These are phyloP conservation scores for Prosopocoilus inquinatus DNA, from an alignment of 2,888 invertebrate genomes.

Conservation along the genomic window DNA sequence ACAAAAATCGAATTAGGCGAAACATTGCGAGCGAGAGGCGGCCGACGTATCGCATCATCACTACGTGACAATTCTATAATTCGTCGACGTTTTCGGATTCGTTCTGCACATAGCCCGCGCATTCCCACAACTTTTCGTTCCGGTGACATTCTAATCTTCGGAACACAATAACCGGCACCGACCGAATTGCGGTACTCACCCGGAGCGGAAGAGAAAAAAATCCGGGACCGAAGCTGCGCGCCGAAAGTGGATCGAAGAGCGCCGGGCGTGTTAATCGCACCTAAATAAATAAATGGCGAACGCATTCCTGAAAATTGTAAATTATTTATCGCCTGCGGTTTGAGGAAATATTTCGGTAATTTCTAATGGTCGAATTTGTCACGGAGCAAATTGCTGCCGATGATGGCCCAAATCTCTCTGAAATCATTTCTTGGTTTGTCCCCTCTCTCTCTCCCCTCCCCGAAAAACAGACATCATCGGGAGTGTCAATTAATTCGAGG, in stretches of 20 bases:
- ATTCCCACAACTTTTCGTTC: constrained; percentile 15
- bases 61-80: constrained; percentile 4
- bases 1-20: constrained; percentile 6
- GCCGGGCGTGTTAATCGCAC: constrained; percentile 4
- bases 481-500: too few relatives aligned
- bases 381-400: too few relatives aligned
- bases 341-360: too few relatives aligned
- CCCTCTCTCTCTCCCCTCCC: too few relatives aligned
- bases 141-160: constrained; percentile 12
- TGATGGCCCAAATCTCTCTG: too few relatives aligned
- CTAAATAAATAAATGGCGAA: constrained; percentile 5
- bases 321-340: not conserved
- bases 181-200: constrained; percentile 13
- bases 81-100: constrained; percentile 14
- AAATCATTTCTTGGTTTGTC: too few relatives aligned
- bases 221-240: not conserved
- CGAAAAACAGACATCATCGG: too few relatives aligned
- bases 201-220: constrained; percentile 9
- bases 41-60: not conserved
- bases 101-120: constrained; percentile 15
- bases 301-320: not conserved
- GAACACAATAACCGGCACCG: constrained; percentile 10
- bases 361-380: too few relatives aligned
- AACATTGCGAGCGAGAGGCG: not conserved
- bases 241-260: not conserved